phyloP scores from a whole-genome alignment of 1,140 invertebrate genomes.

The Drosophila pachea region DNA sequence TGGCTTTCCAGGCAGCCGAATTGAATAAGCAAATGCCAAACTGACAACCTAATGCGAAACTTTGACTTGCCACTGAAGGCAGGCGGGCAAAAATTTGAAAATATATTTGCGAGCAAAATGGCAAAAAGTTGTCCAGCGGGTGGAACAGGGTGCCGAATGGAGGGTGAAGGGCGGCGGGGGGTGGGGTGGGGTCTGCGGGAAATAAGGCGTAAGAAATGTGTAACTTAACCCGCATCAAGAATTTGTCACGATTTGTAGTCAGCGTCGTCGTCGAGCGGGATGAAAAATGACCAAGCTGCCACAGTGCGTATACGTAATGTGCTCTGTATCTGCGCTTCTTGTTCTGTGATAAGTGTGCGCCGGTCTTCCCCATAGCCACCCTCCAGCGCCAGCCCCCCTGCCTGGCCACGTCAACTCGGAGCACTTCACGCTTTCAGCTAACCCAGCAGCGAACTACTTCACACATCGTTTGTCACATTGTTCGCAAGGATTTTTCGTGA shows the following conservation, averaged over 20 bases:
- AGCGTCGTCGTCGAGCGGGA: conserved; percentile 56
- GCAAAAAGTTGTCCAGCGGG: conserved; percentile 53
- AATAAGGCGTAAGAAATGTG: conserved; percentile 52
- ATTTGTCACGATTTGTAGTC: conserved; percentile 77
- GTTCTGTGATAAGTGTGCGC: conserved; percentile 65
- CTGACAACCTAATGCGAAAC: conserved; percentile 39
- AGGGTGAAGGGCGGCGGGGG: not conserved
- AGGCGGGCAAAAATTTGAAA: conserved; percentile 58
- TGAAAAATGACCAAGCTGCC: conserved; percentile 72
- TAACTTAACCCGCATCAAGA: conserved; percentile 76
- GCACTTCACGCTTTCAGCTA: conserved; percentile 55
- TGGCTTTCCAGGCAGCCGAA: conserved; percentile 52
- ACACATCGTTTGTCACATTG: conserved; percentile 77
- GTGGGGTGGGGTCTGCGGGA: not conserved
- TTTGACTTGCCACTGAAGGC: conserved; percentile 28
- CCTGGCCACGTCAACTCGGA: no score
- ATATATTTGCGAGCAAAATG: conserved; percentile 49
- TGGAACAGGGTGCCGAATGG: not conserved
- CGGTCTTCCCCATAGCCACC: no score
- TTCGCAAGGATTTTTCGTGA: conserved; percentile 54
- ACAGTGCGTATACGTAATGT: conserved; percentile 69
- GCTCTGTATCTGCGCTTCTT: conserved; percentile 24
- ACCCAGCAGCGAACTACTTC: conserved; percentile 53
- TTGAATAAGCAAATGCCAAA: conserved; percentile 51
- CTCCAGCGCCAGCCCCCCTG: no score